These are phyloP conservation scores for Ditylenchus dipsaci DNA, from an alignment of 1,140 invertebrate genomes.

Conservation along the genomic window DNA sequence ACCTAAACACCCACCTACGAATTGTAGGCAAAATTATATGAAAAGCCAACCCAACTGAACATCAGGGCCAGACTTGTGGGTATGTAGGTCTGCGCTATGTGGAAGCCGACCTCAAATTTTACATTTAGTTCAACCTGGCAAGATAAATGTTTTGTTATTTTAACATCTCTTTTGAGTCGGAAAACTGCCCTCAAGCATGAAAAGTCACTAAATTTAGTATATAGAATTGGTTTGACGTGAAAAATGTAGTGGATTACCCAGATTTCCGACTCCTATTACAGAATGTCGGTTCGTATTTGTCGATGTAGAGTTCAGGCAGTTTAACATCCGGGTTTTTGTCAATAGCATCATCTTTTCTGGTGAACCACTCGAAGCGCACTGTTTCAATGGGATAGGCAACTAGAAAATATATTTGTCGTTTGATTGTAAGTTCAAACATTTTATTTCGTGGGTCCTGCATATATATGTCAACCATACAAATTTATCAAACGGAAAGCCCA, in stretches of 20 bases:
- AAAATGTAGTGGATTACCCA: constrained; percentile 38
- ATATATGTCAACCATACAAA: too few species aligned
- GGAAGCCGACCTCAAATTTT: constrained; percentile 69
- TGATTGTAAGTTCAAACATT: too few species aligned
- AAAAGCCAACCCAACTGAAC: constrained; percentile 71
- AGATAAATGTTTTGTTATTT: too few species aligned
- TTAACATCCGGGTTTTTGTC: constrained; percentile 58
- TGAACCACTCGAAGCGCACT: constrained; percentile 58
- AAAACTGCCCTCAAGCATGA: constrained; percentile 70
- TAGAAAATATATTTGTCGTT: constrained; percentile 28
- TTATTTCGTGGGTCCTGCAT: too few species aligned
- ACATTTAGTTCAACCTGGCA: too few species aligned
- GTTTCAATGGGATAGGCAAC: constrained; percentile 57
- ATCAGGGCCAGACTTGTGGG: constrained; percentile 78
- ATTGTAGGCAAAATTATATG: constrained; percentile 25
- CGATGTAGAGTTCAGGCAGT: constrained; percentile 56
- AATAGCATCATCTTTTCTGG: constrained; percentile 50
- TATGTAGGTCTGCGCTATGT: constrained; percentile 80
- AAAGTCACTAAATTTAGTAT: constrained; percentile 59
- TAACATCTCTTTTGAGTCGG: constrained; percentile 76
- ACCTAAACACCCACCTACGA: constrained; percentile 19
- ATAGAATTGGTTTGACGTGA: not conserved
- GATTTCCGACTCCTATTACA: constrained; percentile 53
- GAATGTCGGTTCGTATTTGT: constrained; percentile 44
- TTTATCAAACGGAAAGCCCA: too few species aligned